These are phyloP conservation scores for Limosa lapponica DNA, from an alignment of 2,797 vertebrate genomes.

Conservation along the genomic window DNA sequence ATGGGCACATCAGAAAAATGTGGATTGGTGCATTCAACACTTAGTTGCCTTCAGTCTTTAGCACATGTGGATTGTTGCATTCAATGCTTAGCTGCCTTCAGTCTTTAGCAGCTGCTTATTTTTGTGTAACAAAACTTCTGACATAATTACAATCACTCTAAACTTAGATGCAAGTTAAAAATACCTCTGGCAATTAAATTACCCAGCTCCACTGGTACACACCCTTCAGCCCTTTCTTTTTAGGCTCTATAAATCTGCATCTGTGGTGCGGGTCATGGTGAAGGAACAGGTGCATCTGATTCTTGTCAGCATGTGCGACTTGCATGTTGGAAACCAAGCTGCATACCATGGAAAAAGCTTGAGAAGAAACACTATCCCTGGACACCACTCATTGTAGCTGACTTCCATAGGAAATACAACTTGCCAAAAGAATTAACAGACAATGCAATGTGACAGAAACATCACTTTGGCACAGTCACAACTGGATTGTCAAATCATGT, in stretches of 20 bases:
- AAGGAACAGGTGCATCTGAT: slow-evolving; percentile 33
- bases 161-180: slow-evolving; percentile 49
- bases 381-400: background rate
- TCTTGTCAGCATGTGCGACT: background rate
- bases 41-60: background rate
- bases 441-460: background rate
- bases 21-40: background rate
- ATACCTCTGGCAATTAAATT: background rate
- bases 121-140: slow-evolving; percentile 28
- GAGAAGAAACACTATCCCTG: slow-evolving; percentile 18
- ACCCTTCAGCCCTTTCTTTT: background rate
- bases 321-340: background rate
- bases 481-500: background rate
- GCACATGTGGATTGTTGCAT: background rate
- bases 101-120: slow-evolving; percentile 46
- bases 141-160: slow-evolving; percentile 35
- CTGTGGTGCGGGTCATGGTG: background rate
- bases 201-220: background rate
- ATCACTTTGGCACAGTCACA: background rate
- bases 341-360: background rate
- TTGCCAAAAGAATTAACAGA: background rate
- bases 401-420: background rate
- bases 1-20: background rate
- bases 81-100: background rate
- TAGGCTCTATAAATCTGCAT: background rate